Evolutionary conservation across 2,797 vertebrate species (phyloP).

Genomic region (Sebastes trivittatus): DNA sequence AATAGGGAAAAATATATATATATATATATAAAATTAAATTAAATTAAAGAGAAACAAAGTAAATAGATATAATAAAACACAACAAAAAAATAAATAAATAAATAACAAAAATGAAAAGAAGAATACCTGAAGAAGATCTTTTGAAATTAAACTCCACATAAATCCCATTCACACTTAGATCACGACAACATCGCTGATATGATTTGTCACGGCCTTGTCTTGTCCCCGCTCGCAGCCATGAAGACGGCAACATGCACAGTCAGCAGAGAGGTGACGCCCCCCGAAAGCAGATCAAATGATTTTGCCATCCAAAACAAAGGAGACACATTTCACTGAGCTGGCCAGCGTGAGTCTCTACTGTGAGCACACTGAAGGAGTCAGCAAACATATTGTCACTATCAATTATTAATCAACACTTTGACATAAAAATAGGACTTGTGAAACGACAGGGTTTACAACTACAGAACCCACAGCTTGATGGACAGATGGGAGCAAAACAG

Average conservation of each 20-base stretch:
- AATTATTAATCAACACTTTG: slow-evolving; percentile 23
- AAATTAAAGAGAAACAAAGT: no score
- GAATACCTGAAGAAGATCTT: neutral
- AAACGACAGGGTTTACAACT: neutral
- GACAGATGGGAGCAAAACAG: slow-evolving; percentile 13
- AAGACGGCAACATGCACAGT: slow-evolving; percentile 3
- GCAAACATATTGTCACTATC: slow-evolving; percentile 15
- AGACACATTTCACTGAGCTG: slow-evolving; percentile 7
- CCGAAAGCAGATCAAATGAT: slow-evolving; percentile 4
- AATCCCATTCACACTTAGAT: neutral
- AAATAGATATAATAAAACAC: no score
- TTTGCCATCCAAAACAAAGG: slow-evolving; percentile 21
- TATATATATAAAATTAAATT: no score
- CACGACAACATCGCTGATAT: neutral
- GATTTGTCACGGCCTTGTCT: slow-evolving; percentile 10
- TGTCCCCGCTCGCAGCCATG: neutral
- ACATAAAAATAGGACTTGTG: slow-evolving; percentile 6
- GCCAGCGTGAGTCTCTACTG: neutral
- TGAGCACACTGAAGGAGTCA: slow-evolving; percentile 11
- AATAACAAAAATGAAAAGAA: no score
- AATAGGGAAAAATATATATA: no score
- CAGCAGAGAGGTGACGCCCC: slow-evolving; percentile 14
- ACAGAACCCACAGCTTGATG: neutral
- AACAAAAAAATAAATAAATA: no score
- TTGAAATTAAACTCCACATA: neutral